phyloP scores from a whole-genome alignment of 2,113 vertebrate genomes.

The Archilochus colubris region DNA sequence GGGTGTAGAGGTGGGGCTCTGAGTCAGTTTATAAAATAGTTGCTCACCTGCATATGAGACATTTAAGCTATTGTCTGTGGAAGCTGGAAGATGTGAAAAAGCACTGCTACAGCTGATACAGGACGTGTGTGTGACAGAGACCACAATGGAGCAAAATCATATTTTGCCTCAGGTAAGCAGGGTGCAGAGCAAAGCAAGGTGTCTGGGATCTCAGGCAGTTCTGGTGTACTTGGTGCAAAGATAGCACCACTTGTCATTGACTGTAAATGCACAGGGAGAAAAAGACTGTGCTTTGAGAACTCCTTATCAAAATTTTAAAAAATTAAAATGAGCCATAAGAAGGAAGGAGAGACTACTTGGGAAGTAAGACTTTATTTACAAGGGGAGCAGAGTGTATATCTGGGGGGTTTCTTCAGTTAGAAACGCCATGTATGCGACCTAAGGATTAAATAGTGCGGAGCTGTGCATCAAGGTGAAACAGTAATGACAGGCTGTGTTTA shows the following conservation, averaged over 20 bases:
- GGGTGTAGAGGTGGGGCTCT: constrained; percentile 64
- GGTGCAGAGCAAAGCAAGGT: neutral
- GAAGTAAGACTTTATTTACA: neutral
- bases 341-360: neutral
- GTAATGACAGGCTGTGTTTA: neutral
- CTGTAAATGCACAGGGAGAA: neutral
- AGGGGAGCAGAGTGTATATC: neutral
- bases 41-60: constrained; percentile 12
- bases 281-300: neutral
- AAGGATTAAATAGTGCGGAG: neutral
- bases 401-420: neutral
- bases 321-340: neutral
- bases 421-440: neutral
- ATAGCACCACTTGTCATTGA: neutral
- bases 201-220: neutral
- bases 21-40: constrained; percentile 67
- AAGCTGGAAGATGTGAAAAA: constrained; percentile 21
- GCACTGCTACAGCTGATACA: neutral
- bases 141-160: constrained; percentile 18
- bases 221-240: neutral
- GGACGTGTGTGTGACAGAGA: rapidly evolving
- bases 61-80: neutral
- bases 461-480: neutral
- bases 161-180: constrained; percentile 57
- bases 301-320: neutral